Percentiles rank a stretch among this genome's conserved stretches.
Evolutionary conservation across 2,888 invertebrate species (phyloP).

Genomic region (Thysanoteuthis rhombus): DNA sequence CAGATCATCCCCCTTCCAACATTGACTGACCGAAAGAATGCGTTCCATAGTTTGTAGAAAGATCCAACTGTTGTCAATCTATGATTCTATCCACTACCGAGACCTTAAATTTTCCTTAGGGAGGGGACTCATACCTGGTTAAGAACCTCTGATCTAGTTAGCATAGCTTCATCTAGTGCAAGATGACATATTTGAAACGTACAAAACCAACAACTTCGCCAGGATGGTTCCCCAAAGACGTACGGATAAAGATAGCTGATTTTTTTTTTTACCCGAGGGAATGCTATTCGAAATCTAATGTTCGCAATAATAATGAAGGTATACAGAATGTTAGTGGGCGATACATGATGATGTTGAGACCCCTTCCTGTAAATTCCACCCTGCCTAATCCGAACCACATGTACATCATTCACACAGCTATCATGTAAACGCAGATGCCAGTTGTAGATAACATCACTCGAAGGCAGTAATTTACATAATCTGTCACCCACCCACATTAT

Average conservation of each 20-base stretch:
- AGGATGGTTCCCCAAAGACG: too few relatives aligned
- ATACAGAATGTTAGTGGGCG: background rate
- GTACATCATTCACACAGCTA: background rate
- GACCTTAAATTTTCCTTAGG: too few relatives aligned
- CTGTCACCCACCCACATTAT: background rate
- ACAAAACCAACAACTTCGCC: too few relatives aligned
- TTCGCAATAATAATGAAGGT: background rate
- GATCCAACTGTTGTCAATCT: too few relatives aligned
- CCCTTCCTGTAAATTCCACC: background rate
- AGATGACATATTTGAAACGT: too few relatives aligned
- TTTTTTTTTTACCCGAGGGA: background rate
- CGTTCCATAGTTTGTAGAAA: too few relatives aligned
- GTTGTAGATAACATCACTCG: background rate
- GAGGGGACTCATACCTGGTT: too few relatives aligned
- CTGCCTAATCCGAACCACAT: background rate
- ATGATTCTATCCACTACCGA: too few relatives aligned
- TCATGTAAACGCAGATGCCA: background rate
- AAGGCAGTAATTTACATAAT: background rate
- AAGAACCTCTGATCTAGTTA: too few relatives aligned
- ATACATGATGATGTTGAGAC: background rate
- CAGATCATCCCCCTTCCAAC: too few relatives aligned
- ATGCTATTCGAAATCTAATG: background rate
- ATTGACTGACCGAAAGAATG: too few relatives aligned
- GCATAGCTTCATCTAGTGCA: too few relatives aligned
- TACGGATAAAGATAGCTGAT: background rate